phyloP scores from a whole-genome alignment of 2,797 vertebrate species.

The Sebastes alutus region DNA sequence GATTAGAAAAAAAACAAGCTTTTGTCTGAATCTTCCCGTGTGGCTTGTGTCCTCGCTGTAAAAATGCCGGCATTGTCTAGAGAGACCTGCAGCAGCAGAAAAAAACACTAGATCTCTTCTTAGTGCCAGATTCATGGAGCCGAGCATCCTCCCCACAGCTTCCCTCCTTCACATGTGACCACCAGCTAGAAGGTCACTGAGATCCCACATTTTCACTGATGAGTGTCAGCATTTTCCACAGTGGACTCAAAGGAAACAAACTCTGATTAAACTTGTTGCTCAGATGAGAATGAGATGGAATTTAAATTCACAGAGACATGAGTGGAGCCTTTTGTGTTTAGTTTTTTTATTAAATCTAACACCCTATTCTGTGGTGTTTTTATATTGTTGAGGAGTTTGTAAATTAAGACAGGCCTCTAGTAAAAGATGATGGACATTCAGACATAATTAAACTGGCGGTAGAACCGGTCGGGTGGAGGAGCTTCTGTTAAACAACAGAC shows the following conservation, averaged over 20 bases:
- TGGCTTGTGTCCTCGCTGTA: neutral
- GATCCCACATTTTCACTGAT: conserved; percentile 68
- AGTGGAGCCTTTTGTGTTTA: conserved; percentile 8
- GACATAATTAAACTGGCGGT: conserved; percentile 31
- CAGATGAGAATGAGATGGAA: neutral
- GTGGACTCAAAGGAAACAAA: conserved; percentile 41
- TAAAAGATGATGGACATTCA: conserved; percentile 25
- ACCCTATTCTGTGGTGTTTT: neutral
- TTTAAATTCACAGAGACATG: neutral
- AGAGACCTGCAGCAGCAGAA: neutral
- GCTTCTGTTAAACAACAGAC: conserved; percentile 36
- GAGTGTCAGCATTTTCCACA: conserved; percentile 70
- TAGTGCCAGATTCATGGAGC: neutral
- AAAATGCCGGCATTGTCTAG: conserved; percentile 27
- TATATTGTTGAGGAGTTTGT: conserved; percentile 1
- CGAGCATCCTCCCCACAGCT: neutral
- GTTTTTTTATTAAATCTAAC: conserved; percentile 7
- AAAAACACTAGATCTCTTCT: neutral
- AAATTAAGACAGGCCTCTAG: neutral
- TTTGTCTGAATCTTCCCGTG: neutral
- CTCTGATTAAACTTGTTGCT: conserved; percentile 14
- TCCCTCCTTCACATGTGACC: conserved; percentile 36
- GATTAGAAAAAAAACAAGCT: neutral
- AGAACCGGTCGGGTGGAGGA: conserved; percentile 20
- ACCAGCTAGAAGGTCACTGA: conserved; percentile 51